Conservation (phyloP, 2,888 invertebrate species). For the Chironomus tentans region DNA sequence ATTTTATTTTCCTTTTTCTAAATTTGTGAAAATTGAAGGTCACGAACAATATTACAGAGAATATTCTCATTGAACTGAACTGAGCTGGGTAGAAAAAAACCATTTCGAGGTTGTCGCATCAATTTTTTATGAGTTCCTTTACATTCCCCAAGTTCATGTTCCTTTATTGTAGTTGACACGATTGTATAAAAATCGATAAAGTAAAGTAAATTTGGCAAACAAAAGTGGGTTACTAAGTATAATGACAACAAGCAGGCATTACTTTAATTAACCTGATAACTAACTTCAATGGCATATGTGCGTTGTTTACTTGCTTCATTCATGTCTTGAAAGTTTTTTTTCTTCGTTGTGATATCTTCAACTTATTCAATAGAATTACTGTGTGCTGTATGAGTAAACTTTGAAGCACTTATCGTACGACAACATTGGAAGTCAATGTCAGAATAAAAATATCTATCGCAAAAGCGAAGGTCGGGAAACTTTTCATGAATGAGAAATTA, state of each 20-base stretch:
- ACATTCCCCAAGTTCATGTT: background rate
- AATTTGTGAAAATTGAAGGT: background rate
- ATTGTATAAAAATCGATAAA: too few species aligned
- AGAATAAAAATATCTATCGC: background rate
- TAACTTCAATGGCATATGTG: background rate
- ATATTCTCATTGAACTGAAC: background rate
- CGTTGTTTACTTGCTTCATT: too few species aligned
- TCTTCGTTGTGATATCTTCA: too few species aligned
- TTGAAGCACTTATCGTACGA: background rate
- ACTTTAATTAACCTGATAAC: background rate
- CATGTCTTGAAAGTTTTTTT: background rate
- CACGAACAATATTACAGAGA: background rate
- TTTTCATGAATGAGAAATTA: background rate
- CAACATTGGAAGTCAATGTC: background rate
- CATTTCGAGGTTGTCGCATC: background rate
- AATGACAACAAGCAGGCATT: background rate
- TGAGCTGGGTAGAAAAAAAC: too few species aligned
- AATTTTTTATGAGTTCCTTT: background rate
- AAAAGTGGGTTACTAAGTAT: background rate
- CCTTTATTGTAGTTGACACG: too few species aligned
- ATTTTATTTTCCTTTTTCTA: too few species aligned
- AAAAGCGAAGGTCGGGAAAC: background rate
- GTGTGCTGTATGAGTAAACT: background rate
- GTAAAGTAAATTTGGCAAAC: background rate
- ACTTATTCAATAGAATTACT: background rate